Evolutionary conservation across 2,888 invertebrate species (phyloP).

Genomic region (Protodeltote pygarga): DNA sequence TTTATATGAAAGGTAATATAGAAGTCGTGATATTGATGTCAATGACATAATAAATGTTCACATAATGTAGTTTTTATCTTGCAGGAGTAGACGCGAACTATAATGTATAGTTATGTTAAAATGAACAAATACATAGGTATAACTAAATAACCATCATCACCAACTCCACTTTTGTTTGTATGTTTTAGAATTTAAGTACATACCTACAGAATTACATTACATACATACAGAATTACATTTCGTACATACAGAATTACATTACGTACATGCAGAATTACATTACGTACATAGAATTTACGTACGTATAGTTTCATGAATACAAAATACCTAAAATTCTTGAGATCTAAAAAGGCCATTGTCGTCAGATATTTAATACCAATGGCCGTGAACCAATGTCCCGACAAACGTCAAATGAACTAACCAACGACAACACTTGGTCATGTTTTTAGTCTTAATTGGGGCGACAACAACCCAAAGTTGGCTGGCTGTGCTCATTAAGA

Average conservation of each 20-base stretch:
- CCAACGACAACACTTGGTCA: constrained; percentile 73
- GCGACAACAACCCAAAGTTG: constrained; percentile 80
- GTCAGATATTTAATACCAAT: constrained; percentile 40
- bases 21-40: constrained; percentile 34
- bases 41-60: constrained; percentile 42
- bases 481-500: constrained; percentile 84
- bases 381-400: constrained; percentile 13
- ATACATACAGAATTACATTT: neutral
- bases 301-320: too few relatives aligned
- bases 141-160: too few relatives aligned
- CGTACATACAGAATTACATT: neutral
- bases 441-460: constrained; percentile 85
- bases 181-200: too few relatives aligned
- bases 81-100: constrained; percentile 20
- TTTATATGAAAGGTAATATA: constrained; percentile 16
- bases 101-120: constrained; percentile 10
- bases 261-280: neutral
- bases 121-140: neutral
- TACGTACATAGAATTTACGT: neutral
- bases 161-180: too few relatives aligned
- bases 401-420: constrained; percentile 52
- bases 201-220: too few relatives aligned
- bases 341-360: too few relatives aligned
- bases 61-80: constrained; percentile 35
- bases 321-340: too few relatives aligned